A percentile compares a stretch with the other conserved stretches of the same genome.
Conservation (phyloP, 2,113 vertebrate species). For the Catharus bicknelli region DNA sequence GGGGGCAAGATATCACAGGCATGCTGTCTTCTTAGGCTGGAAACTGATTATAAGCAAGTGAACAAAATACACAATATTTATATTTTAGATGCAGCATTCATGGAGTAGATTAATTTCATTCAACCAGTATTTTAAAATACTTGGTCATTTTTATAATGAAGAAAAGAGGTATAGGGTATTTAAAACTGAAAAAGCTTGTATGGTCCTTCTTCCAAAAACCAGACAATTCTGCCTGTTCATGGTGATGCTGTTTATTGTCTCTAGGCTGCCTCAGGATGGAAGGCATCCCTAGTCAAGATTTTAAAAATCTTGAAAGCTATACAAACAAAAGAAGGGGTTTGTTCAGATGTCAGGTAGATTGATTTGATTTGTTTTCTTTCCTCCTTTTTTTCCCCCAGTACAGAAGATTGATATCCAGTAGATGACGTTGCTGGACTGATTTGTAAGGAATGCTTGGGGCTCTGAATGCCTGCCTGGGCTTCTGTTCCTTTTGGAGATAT, state of each 20-base stretch:
- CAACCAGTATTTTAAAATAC: neutral
- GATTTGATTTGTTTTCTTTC: neutral
- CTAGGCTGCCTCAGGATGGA: neutral
- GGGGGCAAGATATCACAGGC: neutral
- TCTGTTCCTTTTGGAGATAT: neutral
- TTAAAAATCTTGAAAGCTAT: slow-evolving; percentile 32
- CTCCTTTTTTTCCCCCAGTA: neutral
- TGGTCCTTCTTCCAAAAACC: neutral
- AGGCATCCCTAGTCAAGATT: neutral
- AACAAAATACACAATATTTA: neutral
- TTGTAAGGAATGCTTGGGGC: slow-evolving; percentile 22
- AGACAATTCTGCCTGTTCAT: neutral
- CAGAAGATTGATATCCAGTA: slow-evolving; percentile 40
- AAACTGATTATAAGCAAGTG: neutral
- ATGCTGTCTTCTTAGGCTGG: neutral
- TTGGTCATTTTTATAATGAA: neutral
- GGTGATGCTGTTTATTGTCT: neutral
- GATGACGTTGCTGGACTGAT: slow-evolving; percentile 25
- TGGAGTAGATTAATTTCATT: neutral
- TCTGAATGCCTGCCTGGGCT: neutral
- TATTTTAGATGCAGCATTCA: neutral
- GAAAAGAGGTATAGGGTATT: neutral
- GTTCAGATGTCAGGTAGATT: slow-evolving; percentile 32
- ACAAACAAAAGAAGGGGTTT: neutral
- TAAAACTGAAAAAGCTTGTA: neutral